A percentile compares a stretch with the other conserved stretches of the same genome.
Evolutionary conservation across 2,113 vertebrate species (phyloP).

Genomic region (Rhynchomys soricoides): DNA sequence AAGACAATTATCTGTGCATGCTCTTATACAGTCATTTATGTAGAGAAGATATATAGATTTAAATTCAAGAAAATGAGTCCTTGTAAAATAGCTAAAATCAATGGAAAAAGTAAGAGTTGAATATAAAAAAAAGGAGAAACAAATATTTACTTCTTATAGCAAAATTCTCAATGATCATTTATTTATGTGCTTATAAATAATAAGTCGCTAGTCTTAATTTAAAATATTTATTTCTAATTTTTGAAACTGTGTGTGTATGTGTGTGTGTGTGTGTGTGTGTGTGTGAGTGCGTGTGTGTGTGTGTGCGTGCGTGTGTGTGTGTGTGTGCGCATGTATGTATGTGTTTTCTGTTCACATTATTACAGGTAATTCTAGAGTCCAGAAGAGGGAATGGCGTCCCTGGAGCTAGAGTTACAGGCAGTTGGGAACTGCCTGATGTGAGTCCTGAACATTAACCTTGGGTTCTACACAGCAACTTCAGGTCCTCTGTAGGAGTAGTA

Average conservation of each 20-base stretch:
- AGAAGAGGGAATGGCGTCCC: too few relatives aligned
- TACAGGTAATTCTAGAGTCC: background rate
- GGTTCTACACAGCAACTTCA: background rate
- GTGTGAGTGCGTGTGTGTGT: background rate
- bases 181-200: background rate
- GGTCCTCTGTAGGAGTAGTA: background rate
- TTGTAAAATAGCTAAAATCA: background rate
- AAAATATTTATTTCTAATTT: background rate
- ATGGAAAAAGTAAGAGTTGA: background rate
- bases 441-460: background rate
- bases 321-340: background rate
- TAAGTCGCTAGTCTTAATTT: background rate
- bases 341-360: background rate
- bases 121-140: background rate
- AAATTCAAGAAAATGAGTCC: background rate
- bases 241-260: background rate
- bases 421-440: background rate
- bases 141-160: background rate
- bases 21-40: background rate
- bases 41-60: background rate
- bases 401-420: background rate
- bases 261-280: background rate
- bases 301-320: background rate
- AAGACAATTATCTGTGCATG: background rate
- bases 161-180: background rate